A percentile compares a stretch with the other conserved stretches of the same genome.
Evolutionary conservation across 2,113 vertebrate species (phyloP).

Genomic region (Colinus virginianus): DNA sequence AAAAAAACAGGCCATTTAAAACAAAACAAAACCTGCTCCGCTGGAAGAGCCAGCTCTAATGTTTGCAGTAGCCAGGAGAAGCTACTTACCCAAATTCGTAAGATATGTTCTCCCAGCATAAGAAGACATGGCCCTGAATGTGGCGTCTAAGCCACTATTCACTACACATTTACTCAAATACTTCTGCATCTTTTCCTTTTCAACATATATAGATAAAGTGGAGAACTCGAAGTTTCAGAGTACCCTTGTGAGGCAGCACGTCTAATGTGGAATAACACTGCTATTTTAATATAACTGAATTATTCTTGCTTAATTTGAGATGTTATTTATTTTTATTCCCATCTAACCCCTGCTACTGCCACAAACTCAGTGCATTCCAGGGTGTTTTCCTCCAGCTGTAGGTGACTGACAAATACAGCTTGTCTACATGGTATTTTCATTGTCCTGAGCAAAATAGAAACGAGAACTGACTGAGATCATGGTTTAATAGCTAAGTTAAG

Average conservation of each 20-base stretch:
- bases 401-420: not conserved
- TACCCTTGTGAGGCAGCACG: not conserved
- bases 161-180: not conserved
- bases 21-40: not conserved
- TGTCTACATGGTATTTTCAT: not conserved
- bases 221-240: not conserved
- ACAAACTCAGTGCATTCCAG: fast-evolving
- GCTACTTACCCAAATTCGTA: not conserved
- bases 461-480: not conserved
- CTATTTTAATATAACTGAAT: not conserved
- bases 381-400: fast-evolving
- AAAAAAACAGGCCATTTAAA: not conserved
- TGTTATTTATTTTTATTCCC: not conserved
- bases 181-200: not conserved
- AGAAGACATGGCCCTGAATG: not conserved
- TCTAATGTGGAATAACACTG: not conserved
- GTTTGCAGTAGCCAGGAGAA: not conserved
- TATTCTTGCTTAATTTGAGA: not conserved
- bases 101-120: not conserved
- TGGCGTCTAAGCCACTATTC: not conserved
- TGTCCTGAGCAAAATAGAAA: not conserved
- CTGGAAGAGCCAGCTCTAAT: not conserved
- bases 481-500: not conserved
- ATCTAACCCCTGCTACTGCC: not conserved
- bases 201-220: fast-evolving